Evolutionary conservation across 1,140 invertebrate species (phyloP).

Genomic region (Zaprionus gabonicus): DNA sequence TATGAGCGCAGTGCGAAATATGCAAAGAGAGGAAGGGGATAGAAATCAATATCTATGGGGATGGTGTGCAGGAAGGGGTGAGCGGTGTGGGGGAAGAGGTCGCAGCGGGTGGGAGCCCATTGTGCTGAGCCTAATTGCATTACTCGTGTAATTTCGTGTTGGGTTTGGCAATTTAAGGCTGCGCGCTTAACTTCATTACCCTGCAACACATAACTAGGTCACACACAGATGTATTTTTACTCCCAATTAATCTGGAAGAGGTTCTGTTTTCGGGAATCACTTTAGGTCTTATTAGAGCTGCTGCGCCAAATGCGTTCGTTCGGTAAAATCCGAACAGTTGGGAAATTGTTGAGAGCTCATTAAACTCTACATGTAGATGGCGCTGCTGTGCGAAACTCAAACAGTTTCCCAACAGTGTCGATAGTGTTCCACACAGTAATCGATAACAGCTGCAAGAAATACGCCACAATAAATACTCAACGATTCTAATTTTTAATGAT

Average conservation of each 20-base stretch:
- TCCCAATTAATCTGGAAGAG: neutral
- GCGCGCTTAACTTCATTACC: conserved; percentile 30
- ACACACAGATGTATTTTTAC: neutral
- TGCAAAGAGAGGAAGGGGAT: conserved; percentile 27
- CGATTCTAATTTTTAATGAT: neutral
- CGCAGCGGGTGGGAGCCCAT: conserved; percentile 30
- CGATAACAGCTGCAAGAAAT: neutral
- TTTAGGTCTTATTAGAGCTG: neutral
- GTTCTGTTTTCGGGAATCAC: neutral
- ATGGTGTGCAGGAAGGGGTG: neutral
- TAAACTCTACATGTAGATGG: conserved; percentile 12
- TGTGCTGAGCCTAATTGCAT: conserved; percentile 49
- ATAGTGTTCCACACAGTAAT: neutral
- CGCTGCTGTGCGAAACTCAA: neutral
- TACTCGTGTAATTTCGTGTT: conserved; percentile 46
- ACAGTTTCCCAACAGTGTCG: neutral
- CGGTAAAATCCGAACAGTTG: neutral
- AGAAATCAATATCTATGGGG: conserved; percentile 38
- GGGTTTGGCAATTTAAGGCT: conserved; percentile 25
- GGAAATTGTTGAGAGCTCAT: neutral
- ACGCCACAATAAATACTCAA: neutral
- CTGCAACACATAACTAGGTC: conserved; percentile 31
- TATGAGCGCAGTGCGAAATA: conserved; percentile 46
- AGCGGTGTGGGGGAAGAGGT: neutral
- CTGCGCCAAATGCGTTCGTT: neutral